Evolutionary conservation across 2,888 invertebrate species (phyloP), one percentile per base, ranked within the genome.

Genomic region (Erynnis tages): DNA sequence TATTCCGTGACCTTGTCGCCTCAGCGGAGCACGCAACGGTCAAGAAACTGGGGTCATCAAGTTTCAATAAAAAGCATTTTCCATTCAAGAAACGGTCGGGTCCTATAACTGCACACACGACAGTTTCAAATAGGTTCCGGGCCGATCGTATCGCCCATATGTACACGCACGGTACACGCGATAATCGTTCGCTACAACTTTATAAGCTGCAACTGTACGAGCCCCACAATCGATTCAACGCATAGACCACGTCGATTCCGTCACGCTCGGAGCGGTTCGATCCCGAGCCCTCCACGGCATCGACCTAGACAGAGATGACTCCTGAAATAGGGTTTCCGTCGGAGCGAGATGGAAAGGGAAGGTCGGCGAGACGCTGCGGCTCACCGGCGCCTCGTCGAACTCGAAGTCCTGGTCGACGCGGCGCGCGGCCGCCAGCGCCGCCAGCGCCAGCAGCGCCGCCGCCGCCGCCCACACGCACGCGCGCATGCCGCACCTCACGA

Each of bases 311-410:
- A 1, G 10, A 27, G 27, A 27, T 27, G 10, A 27, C 1, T n/a
- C n/a, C n/a, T n/a, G n/a, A n/a, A n/a, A n/a, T n/a, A n/a, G n/a
- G n/a, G n/a, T n/a, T n/a, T n/a, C n/a, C n/a, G n/a, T n/a, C n/a
- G n/a, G n/a, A n/a, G n/a, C n/a, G n/a, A n/a, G n/a, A n/a, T n/a
- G n/a, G n/a, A n/a, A n/a, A n/a, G n/a, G n/a, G n/a, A n/a, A n/a
- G n/a, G n/a, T n/a, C n/a, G n/a, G 8, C 2, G 6, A 27, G 8
- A 10, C 10, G 8, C 8, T n/a, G 27, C 2, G 10, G 46, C 71
- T 76, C 69, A 83, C 84, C 78, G 75, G 71, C 46, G 77, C 78
- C 62, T 87, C 87, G 66, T 80, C 84, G 74, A 87, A 87, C 73
- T 87, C 87, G 76, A 87, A 87, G 79, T 87, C 87, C 60, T 76